Percentiles rank a stretch among this genome's conserved stretches.
Evolutionary conservation across 2,797 vertebrate species (phyloP).

Genomic region (Vipera ursinii): DNA sequence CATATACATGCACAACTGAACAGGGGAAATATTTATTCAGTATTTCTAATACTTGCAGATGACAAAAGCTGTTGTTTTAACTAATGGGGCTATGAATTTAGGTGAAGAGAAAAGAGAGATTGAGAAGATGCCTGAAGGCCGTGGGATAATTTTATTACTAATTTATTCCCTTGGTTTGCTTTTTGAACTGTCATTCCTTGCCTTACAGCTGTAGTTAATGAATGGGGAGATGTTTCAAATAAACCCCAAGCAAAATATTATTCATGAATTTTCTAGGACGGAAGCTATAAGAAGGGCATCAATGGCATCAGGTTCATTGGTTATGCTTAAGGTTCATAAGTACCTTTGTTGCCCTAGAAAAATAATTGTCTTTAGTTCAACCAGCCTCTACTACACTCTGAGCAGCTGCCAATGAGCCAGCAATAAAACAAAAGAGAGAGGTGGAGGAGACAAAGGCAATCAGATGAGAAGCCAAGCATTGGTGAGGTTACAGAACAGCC

Average conservation of each 20-base stretch:
- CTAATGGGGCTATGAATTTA: constrained; percentile 62
- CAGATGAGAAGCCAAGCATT: constrained; percentile 56
- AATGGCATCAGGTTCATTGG: constrained; percentile 28
- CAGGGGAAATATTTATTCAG: constrained; percentile 58
- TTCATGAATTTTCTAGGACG: constrained; percentile 64
- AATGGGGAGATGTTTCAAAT: constrained; percentile 79
- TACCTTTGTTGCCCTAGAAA: constrained; percentile 43
- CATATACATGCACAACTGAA: background rate
- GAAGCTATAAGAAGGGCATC: constrained; percentile 54
- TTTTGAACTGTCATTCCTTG: constrained; percentile 72
- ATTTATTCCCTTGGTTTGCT: constrained; percentile 73
- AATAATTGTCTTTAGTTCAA: constrained; percentile 52
- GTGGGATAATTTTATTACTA: constrained; percentile 70
- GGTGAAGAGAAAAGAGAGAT: background rate
- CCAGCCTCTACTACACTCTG: constrained; percentile 51
- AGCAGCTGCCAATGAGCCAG: constrained; percentile 56
- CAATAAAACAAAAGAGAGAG: constrained; percentile 61
- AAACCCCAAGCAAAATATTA: constrained; percentile 63
- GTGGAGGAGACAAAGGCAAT: constrained; percentile 42
- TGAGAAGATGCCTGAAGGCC: constrained; percentile 59
- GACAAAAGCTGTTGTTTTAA: constrained; percentile 64
- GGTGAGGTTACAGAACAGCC: constrained; percentile 31
- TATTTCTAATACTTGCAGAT: constrained; percentile 53
- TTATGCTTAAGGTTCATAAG: constrained; percentile 55
- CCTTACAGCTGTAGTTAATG: constrained; percentile 79